A percentile compares a stretch with the other conserved stretches of the same genome.
phyloP scores from a whole-genome alignment of 2,797 vertebrate species.

The Crenuchus spilurus region DNA sequence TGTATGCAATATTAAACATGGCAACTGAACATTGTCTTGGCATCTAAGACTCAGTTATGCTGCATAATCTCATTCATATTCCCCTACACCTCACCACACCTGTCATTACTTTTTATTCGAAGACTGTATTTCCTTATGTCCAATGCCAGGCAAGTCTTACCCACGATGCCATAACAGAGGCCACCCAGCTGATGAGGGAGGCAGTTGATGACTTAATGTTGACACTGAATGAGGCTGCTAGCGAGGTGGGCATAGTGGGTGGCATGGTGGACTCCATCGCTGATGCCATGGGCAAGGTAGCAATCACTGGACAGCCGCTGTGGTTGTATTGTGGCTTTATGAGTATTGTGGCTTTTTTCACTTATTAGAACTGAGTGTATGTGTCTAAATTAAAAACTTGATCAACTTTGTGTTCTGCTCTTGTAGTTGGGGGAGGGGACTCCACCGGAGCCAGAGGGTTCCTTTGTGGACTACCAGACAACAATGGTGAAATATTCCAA shows the following conservation, averaged over 20 bases:
- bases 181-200: constrained; percentile 94
- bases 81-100: too few species aligned
- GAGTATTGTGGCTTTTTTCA: too few species aligned
- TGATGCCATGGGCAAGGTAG: constrained; percentile 91
- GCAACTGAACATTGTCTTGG: too few species aligned
- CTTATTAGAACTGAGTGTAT: too few species aligned
- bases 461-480: constrained; percentile 97
- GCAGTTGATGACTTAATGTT: constrained; percentile 97
- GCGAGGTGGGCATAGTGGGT: constrained; percentile 93
- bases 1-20: too few species aligned
- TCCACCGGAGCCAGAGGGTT: constrained; percentile 90
- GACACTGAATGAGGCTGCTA: constrained; percentile 93
- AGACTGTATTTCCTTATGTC: too few species aligned
- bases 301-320: too few species aligned
- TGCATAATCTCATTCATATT: too few species aligned
- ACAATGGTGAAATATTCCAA: constrained; percentile 96
- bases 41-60: too few species aligned
- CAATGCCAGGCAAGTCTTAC: constrained; percentile 87
- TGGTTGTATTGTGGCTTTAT: too few species aligned
- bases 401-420: background rate
- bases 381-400: too few species aligned
- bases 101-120: too few species aligned
- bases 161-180: constrained; percentile 92
- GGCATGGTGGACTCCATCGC: constrained; percentile 95
- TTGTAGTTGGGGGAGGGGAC: constrained; percentile 91